phyloP scores from a whole-genome alignment of 2,797 vertebrate genomes.

The Diceros bicornis region DNA sequence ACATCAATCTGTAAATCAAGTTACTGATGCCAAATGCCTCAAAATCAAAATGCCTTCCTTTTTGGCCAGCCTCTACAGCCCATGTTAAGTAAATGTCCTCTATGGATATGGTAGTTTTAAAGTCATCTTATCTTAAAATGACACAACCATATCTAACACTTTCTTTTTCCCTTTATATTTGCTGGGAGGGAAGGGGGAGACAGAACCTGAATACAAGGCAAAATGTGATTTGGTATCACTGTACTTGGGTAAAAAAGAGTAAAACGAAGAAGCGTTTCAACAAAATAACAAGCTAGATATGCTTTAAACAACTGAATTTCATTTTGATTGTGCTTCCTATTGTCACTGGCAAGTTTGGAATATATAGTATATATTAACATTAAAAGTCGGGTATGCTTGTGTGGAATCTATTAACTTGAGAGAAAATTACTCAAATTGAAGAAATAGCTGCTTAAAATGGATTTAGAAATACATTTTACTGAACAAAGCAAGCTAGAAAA shows the following conservation, averaged over 20 bases:
- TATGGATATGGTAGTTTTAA: conserved; percentile 23
- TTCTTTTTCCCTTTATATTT: neutral
- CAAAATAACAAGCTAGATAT: conserved; percentile 82
- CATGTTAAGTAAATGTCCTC: conserved; percentile 12
- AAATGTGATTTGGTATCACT: conserved; percentile 72
- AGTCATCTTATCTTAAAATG: conserved; percentile 69
- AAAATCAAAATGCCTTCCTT: conserved; percentile 43
- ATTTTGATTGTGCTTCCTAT: conserved; percentile 85
- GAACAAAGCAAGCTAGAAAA: conserved; percentile 89
- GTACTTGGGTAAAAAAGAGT: conserved; percentile 80
- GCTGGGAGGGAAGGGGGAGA: neutral
- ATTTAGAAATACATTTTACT: conserved; percentile 87
- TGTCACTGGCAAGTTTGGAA: conserved; percentile 84
- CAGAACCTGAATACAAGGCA: neutral
- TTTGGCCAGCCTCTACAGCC: neutral
- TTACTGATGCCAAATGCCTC: conserved; percentile 31
- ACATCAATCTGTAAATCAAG: conserved; percentile 8
- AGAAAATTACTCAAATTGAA: conserved; percentile 89
- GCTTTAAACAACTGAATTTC: conserved; percentile 86
- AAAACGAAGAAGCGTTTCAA: conserved; percentile 83
- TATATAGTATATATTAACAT: conserved; percentile 86
- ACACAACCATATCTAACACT: conserved; percentile 29
- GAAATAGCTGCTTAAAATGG: conserved; percentile 89
- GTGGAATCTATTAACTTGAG: conserved; percentile 86
- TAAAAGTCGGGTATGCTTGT: conserved; percentile 87